Base-by-base conservation (phyloP, 2,888 invertebrate species). In the Deilephila porcellus region DNA sequence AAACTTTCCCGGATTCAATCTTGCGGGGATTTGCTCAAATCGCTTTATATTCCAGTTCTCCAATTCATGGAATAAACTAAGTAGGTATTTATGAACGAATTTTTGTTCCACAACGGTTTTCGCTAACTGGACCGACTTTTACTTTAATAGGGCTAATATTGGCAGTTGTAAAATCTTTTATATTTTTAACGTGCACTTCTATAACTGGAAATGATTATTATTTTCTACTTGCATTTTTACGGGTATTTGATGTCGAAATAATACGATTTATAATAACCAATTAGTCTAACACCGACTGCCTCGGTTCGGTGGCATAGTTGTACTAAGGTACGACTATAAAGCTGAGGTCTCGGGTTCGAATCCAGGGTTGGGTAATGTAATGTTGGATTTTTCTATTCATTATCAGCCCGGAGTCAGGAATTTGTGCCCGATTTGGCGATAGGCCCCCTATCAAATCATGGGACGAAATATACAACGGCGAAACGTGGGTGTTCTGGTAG, bases 1-100 rank as follows among this genome's bases (percentile, higher is more conserved):
- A 92, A 94, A 92, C 84, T 93, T 93, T 85, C 79, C 83, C 83
- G 85, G 85, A 93, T 94, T 93, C 93, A 94, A 93, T 94, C 92
- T 92, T 89, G 83, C 77, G 81, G 83, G 92, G 93, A 93, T 94
- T 93, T 91, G 85, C 84, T 85, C 81, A 82, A 84, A 83, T 86
- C 86, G 84, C 79, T 89, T 88, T 90, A 88, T 80, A 79, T 80
- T 77, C 83, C 75, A 63, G 70, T 71, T 70, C 60, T 77, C 79
- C 77, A 80, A 77, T 79, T 79, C 76, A 63, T 70, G 75, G 71
- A 74, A 75, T 72, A 78, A 77, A 80, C 74, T 72, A 74, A 81
- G 75, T 81, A 63, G 34, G 52, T 34, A 72, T 63, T 53, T 63
- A 20, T 63, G 29, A 67, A 20, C 52, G 67, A 67, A 52, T 17